phyloP scores from a whole-genome alignment of 2,797 vertebrate species.

The Falco cherrug region DNA sequence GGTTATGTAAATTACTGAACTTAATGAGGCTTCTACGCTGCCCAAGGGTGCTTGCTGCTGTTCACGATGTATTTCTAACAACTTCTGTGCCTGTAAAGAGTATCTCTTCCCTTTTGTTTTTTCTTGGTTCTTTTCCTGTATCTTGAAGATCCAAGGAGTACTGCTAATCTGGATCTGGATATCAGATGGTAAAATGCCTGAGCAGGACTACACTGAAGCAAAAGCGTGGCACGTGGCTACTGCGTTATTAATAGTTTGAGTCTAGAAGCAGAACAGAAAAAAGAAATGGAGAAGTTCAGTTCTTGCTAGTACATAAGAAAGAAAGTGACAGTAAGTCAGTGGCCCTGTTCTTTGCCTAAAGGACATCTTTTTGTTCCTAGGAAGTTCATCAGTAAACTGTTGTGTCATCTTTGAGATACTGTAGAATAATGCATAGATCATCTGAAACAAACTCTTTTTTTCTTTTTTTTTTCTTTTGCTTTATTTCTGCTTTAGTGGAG shows the following conservation, averaged over 20 bases:
- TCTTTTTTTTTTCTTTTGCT: not conserved
- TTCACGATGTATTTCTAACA: not conserved
- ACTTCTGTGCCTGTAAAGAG: not conserved
- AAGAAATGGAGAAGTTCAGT: not conserved
- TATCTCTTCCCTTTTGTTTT: not conserved
- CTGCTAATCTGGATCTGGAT: not conserved
- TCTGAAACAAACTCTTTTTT: not conserved
- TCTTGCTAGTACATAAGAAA: not conserved
- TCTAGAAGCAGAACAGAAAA: not conserved
- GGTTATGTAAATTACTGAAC: not conserved
- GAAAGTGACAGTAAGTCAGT: not conserved
- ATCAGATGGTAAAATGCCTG: not conserved
- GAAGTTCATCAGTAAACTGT: not conserved
- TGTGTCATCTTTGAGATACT: not conserved
- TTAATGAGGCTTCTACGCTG: not conserved
- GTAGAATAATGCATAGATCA: not conserved
- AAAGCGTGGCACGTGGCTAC: rapidly evolving
- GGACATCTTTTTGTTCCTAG: not conserved
- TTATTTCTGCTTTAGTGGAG: not conserved
- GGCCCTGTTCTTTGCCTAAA: not conserved
- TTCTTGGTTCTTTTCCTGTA: not conserved
- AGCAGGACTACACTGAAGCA: not conserved
- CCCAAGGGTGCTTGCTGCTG: not conserved
- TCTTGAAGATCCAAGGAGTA: not conserved
- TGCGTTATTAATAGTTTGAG: not conserved